phyloP scores from a whole-genome alignment of 2,113 vertebrate species.

The Hippolais icterina region DNA sequence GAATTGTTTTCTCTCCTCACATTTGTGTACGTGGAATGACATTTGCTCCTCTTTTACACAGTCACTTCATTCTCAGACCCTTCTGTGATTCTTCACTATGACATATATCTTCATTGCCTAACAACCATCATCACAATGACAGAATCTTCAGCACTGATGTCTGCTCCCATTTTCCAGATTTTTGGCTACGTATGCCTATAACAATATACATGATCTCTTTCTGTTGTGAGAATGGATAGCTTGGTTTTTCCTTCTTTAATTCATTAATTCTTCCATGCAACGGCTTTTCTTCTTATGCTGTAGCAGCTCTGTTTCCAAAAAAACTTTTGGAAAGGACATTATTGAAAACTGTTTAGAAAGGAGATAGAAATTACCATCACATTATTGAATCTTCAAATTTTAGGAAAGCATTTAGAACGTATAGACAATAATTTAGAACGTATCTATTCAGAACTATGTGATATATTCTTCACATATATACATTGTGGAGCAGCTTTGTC shows the following conservation, averaged over 20 bases:
- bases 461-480: neutral
- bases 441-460: neutral
- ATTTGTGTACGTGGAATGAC: neutral
- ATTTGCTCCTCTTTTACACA: neutral
- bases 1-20: neutral
- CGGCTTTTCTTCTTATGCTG: neutral
- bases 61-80: neutral
- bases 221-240: neutral
- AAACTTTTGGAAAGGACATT: neutral
- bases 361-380: neutral
- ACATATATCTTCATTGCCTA: neutral
- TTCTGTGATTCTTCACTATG: neutral
- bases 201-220: neutral
- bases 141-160: neutral
- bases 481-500: neutral
- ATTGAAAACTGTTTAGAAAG: neutral
- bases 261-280: neutral
- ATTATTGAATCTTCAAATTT: neutral
- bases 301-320: neutral
- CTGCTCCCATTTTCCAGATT: neutral
- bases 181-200: neutral
- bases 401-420: neutral
- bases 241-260: neutral
- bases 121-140: neutral
- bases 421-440: neutral